A percentile compares a stretch with the other conserved stretches of the same genome.
Evolutionary conservation across 2,888 invertebrate genomes (phyloP).

Genomic region (Entomobrya multifasciata): DNA sequence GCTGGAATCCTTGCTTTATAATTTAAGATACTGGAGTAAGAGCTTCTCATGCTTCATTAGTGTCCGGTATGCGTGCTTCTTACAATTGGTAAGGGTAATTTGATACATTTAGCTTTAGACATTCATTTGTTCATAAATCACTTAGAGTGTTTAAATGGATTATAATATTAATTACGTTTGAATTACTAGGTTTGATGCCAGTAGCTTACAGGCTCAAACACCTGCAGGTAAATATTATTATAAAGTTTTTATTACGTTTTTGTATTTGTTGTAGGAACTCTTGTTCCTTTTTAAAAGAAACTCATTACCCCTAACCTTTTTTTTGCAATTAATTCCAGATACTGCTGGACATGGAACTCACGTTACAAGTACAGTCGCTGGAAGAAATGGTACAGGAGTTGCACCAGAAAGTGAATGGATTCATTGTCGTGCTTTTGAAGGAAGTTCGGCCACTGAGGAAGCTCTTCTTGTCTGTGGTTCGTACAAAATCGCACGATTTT

Average conservation of each 20-base stretch:
- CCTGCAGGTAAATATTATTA: conserved; percentile 21
- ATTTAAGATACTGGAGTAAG: conserved; percentile 61
- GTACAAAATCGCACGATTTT: background rate
- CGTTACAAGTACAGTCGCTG: conserved; percentile 67
- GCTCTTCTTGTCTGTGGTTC: conserved; percentile 66
- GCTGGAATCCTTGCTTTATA: background rate
- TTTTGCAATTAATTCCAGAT: conserved; percentile 28
- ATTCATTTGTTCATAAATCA: background rate
- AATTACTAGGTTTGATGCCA: conserved; percentile 36
- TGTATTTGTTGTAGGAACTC: background rate
- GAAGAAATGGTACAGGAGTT: conserved; percentile 68
- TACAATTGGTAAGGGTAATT: background rate
- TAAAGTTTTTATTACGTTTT: no score
- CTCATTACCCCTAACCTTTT: background rate
- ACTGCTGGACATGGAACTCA: conserved; percentile 58
- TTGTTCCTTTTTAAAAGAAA: background rate
- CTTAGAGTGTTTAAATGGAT: no score
- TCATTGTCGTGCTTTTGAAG: conserved; percentile 53
- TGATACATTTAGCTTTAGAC: background rate
- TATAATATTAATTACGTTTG: background rate
- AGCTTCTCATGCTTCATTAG: conserved; percentile 44
- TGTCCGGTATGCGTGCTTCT: background rate
- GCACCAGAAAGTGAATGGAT: conserved; percentile 67
- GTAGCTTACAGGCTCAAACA: background rate
- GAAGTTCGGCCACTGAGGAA: conserved; percentile 56